Base-by-base conservation (phyloP, 2,888 invertebrate species). In the Phyllotreta striolata region DNA sequence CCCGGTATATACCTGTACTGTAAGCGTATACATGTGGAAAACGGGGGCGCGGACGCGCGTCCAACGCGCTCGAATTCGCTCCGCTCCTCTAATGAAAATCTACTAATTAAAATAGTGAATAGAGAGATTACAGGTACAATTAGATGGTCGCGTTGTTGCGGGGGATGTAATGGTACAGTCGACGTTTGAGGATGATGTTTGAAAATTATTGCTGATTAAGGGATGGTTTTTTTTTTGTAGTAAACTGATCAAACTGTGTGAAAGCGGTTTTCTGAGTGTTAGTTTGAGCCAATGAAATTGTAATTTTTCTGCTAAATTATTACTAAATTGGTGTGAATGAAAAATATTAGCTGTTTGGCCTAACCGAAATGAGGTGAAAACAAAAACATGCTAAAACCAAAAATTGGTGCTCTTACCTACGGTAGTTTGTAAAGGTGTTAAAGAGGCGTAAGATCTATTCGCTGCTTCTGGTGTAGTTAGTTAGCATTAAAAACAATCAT, bases 381-480 rank as follows among this genome's bases (percentile, higher is more conserved):
- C 49, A 13, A 5, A 56, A 38, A 8, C 56, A 57, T 63, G 58
- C 62, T 49, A 62, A 64, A 54, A 65, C 12, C 59, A 55, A 63
- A 24, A 24, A 24, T 55, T 51, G 55, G 72, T 73, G 72, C 72
- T 78, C 84, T 83, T 82, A 83, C 84, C 83, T 82, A 83, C 81
- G 74, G 82, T 77, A 77, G 82, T 81, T 76, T 82, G 81, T 75
- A 83, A 82, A 73, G 85, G 83, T 78, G 84, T 85, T 79, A 85
- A 81, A 76, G 85, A 84, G 74, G 85, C 83, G 79, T 85, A 85
- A 70, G 85, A 85, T 76, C 84, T 82, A 80, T 83, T 80, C 74
- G 81, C 80, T 77, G 80, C 83, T 81, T 81, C 83, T 83, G 81
- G 82, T 75, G 80, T 24, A 24, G 38, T n/a, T 52, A 38, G 81